Evolutionary conservation across 2,888 invertebrate genomes (phyloP).

Genomic region (Stenurella melanura): DNA sequence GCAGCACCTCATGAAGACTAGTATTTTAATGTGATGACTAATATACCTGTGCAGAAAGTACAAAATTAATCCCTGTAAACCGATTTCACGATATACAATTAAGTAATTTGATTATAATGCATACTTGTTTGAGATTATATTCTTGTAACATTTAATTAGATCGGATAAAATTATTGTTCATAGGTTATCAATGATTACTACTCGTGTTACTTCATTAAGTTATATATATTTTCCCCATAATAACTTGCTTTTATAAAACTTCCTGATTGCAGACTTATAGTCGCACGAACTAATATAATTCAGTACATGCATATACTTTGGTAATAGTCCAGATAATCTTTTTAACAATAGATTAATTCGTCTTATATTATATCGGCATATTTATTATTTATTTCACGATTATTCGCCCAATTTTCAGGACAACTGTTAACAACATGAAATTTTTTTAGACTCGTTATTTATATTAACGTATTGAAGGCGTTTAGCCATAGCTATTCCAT

Average conservation of each 20-base stretch:
- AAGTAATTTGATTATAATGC: slow-evolving; percentile 24
- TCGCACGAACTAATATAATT: no score
- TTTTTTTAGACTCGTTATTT: no score
- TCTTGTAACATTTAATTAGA: slow-evolving; percentile 22
- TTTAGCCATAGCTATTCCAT: no score
- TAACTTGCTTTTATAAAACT: not conserved
- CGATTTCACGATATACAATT: not conserved
- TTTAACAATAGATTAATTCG: no score
- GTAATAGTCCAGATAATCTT: no score
- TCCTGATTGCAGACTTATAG: not conserved
- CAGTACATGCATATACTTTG: no score
- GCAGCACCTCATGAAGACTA: no score
- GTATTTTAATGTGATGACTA: slow-evolving; percentile 4
- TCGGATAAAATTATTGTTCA: slow-evolving; percentile 5
- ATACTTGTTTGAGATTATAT: not conserved
- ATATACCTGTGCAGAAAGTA: not conserved
- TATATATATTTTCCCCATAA: not conserved
- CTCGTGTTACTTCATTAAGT: slow-evolving; percentile 9
- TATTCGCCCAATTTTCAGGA: no score
- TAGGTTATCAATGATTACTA: not conserved
- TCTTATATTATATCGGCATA: no score
- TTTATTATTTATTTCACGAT: no score
- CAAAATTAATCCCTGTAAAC: slow-evolving; percentile 12
- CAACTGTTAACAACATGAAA: no score
- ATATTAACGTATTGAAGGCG: no score